Evolutionary conservation across 1,140 invertebrate species (phyloP).

Genomic region (Papilio helenus): DNA sequence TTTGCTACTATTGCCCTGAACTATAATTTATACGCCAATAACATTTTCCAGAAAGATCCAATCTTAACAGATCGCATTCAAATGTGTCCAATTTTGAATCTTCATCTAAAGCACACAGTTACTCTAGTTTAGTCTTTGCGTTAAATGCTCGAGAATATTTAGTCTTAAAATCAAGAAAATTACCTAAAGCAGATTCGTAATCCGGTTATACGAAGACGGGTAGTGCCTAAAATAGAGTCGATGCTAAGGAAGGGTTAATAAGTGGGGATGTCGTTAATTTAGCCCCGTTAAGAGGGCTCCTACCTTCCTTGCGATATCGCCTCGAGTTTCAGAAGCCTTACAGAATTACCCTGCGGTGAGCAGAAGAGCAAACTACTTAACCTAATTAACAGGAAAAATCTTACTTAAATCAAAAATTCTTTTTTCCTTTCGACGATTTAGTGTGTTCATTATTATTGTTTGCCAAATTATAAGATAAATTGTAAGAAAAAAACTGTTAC

Average conservation of each 20-base stretch:
- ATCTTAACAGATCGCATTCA: slow-evolving; percentile 28
- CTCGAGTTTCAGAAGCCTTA: slow-evolving; percentile 68
- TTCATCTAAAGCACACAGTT: neutral
- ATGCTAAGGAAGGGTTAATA: slow-evolving; percentile 71
- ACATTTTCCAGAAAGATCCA: slow-evolving; percentile 17
- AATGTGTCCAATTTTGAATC: slow-evolving; percentile 24
- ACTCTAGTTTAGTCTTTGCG: neutral
- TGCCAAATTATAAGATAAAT: neutral
- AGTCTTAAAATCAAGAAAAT: slow-evolving; percentile 58
- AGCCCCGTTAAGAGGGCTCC: slow-evolving; percentile 59
- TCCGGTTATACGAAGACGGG: slow-evolving; percentile 54
- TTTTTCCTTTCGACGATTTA: slow-evolving; percentile 32
- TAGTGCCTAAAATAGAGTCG: slow-evolving; percentile 69
- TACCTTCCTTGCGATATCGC: slow-evolving; percentile 54
- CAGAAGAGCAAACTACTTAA: slow-evolving; percentile 65
- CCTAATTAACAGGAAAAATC: slow-evolving; percentile 66
- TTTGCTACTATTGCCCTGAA: neutral
- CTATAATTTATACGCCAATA: slow-evolving; percentile 31
- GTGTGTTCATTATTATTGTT: neutral
- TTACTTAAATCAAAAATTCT: slow-evolving; percentile 42
- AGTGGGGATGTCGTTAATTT: slow-evolving; percentile 73
- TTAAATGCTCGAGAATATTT: slow-evolving; percentile 34
- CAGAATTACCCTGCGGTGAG: slow-evolving; percentile 63
- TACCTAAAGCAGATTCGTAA: slow-evolving; percentile 50
- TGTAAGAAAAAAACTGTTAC: neutral